Percentiles rank a stretch among this genome's conserved stretches.
These are phyloP conservation scores for Pseudococcus longispinus DNA, from an alignment of 2,888 invertebrate genomes.

Conservation along the genomic window DNA sequence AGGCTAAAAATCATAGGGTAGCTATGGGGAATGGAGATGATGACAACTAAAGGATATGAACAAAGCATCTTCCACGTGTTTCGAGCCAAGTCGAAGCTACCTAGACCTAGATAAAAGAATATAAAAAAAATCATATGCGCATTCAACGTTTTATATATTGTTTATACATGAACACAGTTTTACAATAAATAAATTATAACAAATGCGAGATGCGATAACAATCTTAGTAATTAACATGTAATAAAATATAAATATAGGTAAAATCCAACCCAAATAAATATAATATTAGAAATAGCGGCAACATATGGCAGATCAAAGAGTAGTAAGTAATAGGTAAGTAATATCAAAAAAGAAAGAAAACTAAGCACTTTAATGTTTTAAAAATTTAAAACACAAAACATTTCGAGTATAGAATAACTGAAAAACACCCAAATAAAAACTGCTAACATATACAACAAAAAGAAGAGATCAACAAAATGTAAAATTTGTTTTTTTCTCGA, in stretches of 20 bases:
- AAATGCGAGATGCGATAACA: slow-evolving; percentile 57
- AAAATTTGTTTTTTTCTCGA: neutral
- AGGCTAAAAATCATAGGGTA: too few relatives aligned
- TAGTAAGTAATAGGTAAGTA: neutral
- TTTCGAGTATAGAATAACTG: slow-evolving; percentile 7
- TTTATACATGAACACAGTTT: slow-evolving; percentile 55
- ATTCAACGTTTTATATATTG: slow-evolving; percentile 50
- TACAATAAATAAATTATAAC: slow-evolving; percentile 55
- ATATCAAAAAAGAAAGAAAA: slow-evolving; percentile 16
- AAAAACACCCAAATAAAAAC: neutral
- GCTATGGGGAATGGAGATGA: too few relatives aligned
- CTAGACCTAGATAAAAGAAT: neutral
- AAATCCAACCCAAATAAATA: slow-evolving; percentile 22
- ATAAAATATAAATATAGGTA: slow-evolving; percentile 55
- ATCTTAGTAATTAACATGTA: slow-evolving; percentile 55
- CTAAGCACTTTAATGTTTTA: neutral
- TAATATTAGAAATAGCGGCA: slow-evolving; percentile 35
- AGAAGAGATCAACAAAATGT: slow-evolving; percentile 29
- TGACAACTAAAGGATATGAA: too few relatives aligned
- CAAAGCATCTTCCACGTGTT: too few relatives aligned
- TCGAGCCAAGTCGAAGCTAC: too few relatives aligned
- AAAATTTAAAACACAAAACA: neutral
- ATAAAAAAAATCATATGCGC: neutral
- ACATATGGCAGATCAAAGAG: slow-evolving; percentile 33
- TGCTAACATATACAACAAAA: neutral